Conservation (phyloP, 1,140 invertebrate genomes). For the Cydia fagiglandana region DNA sequence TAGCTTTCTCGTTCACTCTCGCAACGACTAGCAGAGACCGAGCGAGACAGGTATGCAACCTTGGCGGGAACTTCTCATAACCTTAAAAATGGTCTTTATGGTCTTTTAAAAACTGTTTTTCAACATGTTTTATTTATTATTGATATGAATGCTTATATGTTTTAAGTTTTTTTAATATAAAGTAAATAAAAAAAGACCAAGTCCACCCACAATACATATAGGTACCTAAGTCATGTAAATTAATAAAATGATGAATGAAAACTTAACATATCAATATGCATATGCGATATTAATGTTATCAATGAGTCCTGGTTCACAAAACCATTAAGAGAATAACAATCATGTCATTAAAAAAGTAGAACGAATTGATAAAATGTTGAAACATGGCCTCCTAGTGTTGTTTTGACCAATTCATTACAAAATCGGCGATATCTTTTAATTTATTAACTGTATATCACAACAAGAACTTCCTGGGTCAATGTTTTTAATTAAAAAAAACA, state of each 20-base stretch:
- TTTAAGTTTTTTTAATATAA: not conserved
- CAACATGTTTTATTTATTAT: not conserved
- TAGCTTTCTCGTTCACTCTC: not conserved
- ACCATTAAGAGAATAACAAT: not conserved
- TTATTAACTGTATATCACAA: not conserved
- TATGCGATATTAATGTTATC: not conserved
- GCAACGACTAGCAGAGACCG: not conserved
- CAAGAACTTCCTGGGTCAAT: not conserved
- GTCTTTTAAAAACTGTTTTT: not conserved
- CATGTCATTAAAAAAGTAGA: slow-evolving; percentile 22
- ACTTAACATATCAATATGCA: not conserved
- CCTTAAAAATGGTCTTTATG: slow-evolving; percentile 4
- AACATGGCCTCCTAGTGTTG: slow-evolving; percentile 16
- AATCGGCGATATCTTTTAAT: not conserved
- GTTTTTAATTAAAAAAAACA: too few species aligned
- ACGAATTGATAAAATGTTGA: slow-evolving; percentile 16
- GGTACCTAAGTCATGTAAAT: not conserved
- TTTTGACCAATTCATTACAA: slow-evolving; percentile 4
- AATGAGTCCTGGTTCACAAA: not conserved
- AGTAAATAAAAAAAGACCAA: not conserved
- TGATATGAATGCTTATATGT: not conserved
- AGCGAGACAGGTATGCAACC: not conserved
- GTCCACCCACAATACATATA: not conserved
- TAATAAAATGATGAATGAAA: not conserved
- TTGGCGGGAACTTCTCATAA: slow-evolving; percentile 5